Percentiles rank a stretch among this genome's conserved stretches.
These are phyloP conservation scores for Tachycineta bicolor DNA, from an alignment of 2,113 vertebrate genomes.

Conservation along the genomic window DNA sequence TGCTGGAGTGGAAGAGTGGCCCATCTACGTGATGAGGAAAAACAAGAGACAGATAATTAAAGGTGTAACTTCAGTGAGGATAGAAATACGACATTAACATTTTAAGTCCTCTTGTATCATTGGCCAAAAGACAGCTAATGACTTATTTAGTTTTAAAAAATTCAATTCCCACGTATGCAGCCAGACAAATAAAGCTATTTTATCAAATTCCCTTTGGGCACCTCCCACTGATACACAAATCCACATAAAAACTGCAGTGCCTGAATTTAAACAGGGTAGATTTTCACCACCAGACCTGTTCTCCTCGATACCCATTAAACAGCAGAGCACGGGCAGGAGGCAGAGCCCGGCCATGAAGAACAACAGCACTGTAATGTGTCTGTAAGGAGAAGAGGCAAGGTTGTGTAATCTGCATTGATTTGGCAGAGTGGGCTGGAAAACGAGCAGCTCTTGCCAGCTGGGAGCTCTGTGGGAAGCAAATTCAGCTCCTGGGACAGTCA, in stretches of 20 bases:
- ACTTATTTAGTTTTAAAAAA: neutral
- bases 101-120: neutral
- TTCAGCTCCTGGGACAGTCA: constrained; percentile 18
- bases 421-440: constrained; percentile 58
- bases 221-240: neutral
- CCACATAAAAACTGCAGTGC: neutral
- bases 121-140: neutral
- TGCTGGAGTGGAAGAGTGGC: constrained; percentile 76
- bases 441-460: constrained; percentile 39
- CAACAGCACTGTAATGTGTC: constrained; percentile 7
- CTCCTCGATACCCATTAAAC: neutral
- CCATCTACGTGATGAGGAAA: constrained; percentile 67
- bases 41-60: constrained; percentile 45
- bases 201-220: neutral
- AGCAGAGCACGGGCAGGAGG: neutral
- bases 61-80: neutral
- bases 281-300: constrained; percentile 1
- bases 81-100: neutral
- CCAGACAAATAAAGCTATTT: neutral
- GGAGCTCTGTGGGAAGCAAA: constrained; percentile 43
- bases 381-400: constrained; percentile 36
- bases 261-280: neutral
- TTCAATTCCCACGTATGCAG: neutral
- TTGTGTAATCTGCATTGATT: constrained; percentile 61
- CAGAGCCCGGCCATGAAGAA: constrained; percentile 37